A percentile compares a stretch with the other conserved stretches of the same genome.
Conservation (phyloP, 2,113 vertebrate genomes). For the Callospermophilus lateralis region DNA sequence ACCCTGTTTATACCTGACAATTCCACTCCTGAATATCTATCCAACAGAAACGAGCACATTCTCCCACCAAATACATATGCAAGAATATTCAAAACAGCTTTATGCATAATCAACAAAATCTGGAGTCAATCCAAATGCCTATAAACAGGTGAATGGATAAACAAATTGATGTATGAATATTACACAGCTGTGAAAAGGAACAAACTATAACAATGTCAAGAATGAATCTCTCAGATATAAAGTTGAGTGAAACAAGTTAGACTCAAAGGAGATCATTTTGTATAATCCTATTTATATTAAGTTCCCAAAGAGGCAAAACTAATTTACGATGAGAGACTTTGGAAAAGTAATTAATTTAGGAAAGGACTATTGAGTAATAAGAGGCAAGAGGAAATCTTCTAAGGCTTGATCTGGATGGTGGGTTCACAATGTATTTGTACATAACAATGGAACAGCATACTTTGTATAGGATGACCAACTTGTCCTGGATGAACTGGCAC, state of each 20-base stretch:
- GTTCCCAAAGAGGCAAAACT: background rate
- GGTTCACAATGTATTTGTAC: too few relatives aligned
- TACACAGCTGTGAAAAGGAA: background rate
- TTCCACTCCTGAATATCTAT: background rate
- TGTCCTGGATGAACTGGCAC: background rate
- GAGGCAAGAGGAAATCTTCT: background rate
- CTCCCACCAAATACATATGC: too few relatives aligned
- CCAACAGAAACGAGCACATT: too few relatives aligned
- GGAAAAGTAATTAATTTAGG: background rate
- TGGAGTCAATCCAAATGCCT: background rate
- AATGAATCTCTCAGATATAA: slow-evolving; percentile 1
- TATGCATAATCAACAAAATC: background rate
- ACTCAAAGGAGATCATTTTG: background rate
- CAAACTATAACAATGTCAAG: background rate
- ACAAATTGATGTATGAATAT: background rate
- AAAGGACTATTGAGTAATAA: background rate
- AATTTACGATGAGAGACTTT: background rate
- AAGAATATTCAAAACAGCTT: background rate
- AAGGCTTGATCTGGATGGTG: background rate
- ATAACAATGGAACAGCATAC: background rate
- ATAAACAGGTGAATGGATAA: too few relatives aligned
- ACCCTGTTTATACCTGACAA: background rate
- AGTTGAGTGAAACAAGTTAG: background rate
- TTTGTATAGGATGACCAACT: background rate
- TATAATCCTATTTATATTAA: background rate